Base-by-base conservation (phyloP, 2,888 invertebrate species). In the Leptinotarsa haldemani region DNA sequence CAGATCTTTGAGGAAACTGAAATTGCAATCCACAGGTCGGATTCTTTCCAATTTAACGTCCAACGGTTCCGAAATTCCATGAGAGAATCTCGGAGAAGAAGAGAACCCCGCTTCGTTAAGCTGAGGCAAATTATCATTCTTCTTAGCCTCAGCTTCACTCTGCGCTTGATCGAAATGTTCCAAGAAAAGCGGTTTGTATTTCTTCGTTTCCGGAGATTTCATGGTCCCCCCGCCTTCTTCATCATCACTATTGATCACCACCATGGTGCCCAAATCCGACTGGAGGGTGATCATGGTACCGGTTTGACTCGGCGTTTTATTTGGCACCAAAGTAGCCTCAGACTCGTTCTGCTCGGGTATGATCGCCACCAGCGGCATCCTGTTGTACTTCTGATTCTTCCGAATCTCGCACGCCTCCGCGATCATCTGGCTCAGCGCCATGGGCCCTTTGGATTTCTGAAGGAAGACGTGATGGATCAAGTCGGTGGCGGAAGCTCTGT, bases 81-180 rank as follows among this genome's bases (percentile, higher is more conserved):
- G 73, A 15, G 78, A 67, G 0, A 65, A 30, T 15, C 73, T 69
- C 15, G 76, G 67, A 40, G 52, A 13, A 30, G 73, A 66, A n/a
- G 48, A n/a, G 18, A 61, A 61, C 9, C 66, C 72, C 9, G 71
- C 30, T 58, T 69, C 61, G 22, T 56, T 58, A 30, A 66, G 63
- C 13, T 73, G 75, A 13, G 56, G 58, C 53, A 56, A 20, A 56
- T 70, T 61, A 48, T 73, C 69, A 30, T 72, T 74, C 22, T 70
- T 70, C 50, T 74, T 73, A 13, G 73, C 78, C 73, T 81, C 72
- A 63, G 78, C 76, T 74, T 83, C 82, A 5, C 80, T 91, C 84
- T 97, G 96, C 85, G 97, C 97, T 86, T 96, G 95, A 86, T 98
- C 97, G 87, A 98, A 98, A 88, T 98, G 98, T 85, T 97, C 97